Conservation (phyloP, 2,888 invertebrate genomes). For the Hetaerina titia region DNA sequence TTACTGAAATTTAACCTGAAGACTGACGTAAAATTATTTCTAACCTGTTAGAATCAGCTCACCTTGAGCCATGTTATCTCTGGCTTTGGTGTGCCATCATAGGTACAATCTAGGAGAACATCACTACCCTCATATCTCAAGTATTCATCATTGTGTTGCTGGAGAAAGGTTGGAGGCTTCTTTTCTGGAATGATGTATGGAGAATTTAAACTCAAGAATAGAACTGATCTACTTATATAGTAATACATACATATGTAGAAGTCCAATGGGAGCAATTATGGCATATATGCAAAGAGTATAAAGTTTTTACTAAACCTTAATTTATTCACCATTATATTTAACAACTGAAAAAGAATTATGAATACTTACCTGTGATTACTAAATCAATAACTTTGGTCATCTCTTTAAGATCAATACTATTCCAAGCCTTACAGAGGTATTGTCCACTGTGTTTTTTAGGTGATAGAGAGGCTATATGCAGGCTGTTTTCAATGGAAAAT, state of each 20-base stretch:
- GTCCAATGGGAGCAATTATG: no score
- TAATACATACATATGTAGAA: no score
- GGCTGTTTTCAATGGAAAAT: conserved; percentile 19
- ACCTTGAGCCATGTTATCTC: conserved; percentile 45
- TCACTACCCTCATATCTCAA: background rate
- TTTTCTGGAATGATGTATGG: conserved; percentile 6
- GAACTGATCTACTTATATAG: background rate
- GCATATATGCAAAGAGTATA: no score
- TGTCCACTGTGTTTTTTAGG: background rate
- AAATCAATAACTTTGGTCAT: background rate
- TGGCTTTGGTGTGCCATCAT: background rate
- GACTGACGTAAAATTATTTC: background rate
- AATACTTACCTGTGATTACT: conserved; percentile 12
- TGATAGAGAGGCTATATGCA: background rate
- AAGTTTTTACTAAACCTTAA: no score
- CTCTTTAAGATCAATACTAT: background rate
- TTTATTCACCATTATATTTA: no score
- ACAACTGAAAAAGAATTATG: background rate
- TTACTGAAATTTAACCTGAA: background rate
- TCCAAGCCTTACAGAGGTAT: conserved; percentile 29
- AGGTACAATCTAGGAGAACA: background rate
- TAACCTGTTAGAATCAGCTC: background rate
- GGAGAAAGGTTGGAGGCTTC: conserved; percentile 24
- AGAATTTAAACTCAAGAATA: background rate
- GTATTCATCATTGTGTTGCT: background rate